Evolutionary conservation across 2,888 invertebrate genomes (phyloP).

Genomic region (Cheilosia vulpina): DNA sequence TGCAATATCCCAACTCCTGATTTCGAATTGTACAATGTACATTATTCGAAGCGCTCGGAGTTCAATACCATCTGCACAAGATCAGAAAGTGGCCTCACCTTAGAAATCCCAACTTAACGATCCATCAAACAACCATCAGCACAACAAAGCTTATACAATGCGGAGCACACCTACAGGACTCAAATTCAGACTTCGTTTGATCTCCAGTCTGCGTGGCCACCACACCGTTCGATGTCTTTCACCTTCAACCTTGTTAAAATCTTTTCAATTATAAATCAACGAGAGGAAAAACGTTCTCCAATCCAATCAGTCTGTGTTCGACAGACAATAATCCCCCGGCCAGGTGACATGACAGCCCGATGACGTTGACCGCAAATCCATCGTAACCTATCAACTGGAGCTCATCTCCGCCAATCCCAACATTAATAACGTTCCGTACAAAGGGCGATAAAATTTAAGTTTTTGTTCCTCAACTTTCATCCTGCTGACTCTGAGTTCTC

Average conservation of each 20-base stretch:
- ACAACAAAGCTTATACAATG: constrained; percentile 31
- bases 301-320: constrained; percentile 53
- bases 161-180: constrained; percentile 57
- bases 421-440: constrained; percentile 42
- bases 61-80: constrained; percentile 38
- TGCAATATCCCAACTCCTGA: background rate
- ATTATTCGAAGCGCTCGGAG: constrained; percentile 5
- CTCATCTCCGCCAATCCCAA: constrained; percentile 53
- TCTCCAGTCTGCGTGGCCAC: constrained; percentile 17
- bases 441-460: constrained; percentile 59
- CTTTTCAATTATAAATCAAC: constrained; percentile 75
- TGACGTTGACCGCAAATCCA: constrained; percentile 68
- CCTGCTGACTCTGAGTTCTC: constrained; percentile 27
- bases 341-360: constrained; percentile 71
- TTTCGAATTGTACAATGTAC: constrained; percentile 5
- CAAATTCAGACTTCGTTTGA: constrained; percentile 47
- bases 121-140: constrained; percentile 54
- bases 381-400: constrained; percentile 31
- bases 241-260: constrained; percentile 75
- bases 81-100: constrained; percentile 41
- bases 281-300: constrained; percentile 58
- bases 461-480: constrained; percentile 17
- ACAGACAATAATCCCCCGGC: constrained; percentile 44
- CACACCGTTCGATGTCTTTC: constrained; percentile 59
- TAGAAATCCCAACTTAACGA: constrained; percentile 55